A percentile compares a stretch with the other conserved stretches of the same genome.
Conservation (phyloP, 2,888 invertebrate genomes). For the Lymantria dispar region DNA sequence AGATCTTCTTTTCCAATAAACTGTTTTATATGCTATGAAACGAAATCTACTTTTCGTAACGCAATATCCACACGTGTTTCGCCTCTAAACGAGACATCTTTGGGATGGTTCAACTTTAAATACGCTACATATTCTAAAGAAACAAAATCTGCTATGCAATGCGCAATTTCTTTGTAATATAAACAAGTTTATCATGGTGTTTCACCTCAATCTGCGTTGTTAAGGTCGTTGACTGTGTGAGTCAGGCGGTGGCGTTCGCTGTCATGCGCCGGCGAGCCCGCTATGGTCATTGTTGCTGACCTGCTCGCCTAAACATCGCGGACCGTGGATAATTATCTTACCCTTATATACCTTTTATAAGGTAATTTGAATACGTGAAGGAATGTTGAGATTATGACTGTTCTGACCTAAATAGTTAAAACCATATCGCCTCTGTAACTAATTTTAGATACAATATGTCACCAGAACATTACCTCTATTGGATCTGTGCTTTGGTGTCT, state of each 20-base stretch:
- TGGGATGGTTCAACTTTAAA: too few relatives aligned
- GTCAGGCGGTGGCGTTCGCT: conserved; percentile 34
- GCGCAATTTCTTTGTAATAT: conserved; percentile 9
- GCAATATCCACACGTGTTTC: too few relatives aligned
- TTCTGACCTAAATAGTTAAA: conserved; percentile 3
- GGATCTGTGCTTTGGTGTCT: too few relatives aligned
- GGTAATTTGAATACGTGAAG: conserved; percentile 12
- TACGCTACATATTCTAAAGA: background rate
- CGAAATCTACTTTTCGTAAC: too few relatives aligned
- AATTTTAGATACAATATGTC: too few relatives aligned
- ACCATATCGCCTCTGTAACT: too few relatives aligned
- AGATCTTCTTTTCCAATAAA: too few relatives aligned
- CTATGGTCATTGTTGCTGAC: conserved; percentile 46
- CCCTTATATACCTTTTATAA: conserved; percentile 20
- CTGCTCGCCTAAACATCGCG: conserved; percentile 21
- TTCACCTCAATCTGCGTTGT: conserved; percentile 33
- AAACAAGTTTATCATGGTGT: conserved; percentile 26
- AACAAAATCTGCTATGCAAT: conserved; percentile 12
- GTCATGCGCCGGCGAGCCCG: conserved; percentile 37
- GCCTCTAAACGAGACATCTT: too few relatives aligned
- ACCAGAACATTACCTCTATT: too few relatives aligned
- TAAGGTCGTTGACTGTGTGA: conserved; percentile 63
- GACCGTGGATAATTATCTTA: conserved; percentile 19
- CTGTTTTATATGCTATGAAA: too few relatives aligned
- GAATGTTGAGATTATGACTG: background rate